Evolutionary conservation across 2,113 vertebrate species (phyloP).

Genomic region (Chaenocephalus aceratus): DNA sequence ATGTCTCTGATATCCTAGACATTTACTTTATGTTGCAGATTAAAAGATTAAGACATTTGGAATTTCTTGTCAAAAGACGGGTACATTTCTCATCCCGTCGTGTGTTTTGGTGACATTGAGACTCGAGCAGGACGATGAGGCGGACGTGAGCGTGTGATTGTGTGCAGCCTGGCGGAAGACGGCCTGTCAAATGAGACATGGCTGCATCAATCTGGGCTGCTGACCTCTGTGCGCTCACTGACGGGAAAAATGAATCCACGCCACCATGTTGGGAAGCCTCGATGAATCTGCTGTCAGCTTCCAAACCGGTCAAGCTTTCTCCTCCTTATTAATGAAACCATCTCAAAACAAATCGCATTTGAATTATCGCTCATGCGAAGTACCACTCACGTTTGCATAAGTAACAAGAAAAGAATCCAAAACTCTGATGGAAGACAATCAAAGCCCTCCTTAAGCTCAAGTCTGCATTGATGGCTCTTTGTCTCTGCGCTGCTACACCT

Average conservation of each 20-base stretch:
- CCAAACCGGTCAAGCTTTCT: slow-evolving; percentile 34
- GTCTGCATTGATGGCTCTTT: slow-evolving; percentile 65
- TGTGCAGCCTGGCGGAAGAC: slow-evolving; percentile 74
- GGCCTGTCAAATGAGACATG: slow-evolving; percentile 74
- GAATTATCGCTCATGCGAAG: slow-evolving; percentile 44
- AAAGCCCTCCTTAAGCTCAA: slow-evolving; percentile 47
- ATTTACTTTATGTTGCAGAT: slow-evolving; percentile 28
- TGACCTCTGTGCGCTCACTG: slow-evolving; percentile 50
- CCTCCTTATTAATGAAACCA: slow-evolving; percentile 31
- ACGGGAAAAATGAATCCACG: slow-evolving; percentile 55
- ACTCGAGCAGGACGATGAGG: slow-evolving; percentile 22
- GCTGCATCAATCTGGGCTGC: slow-evolving; percentile 72
- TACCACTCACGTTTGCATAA: slow-evolving; percentile 32
- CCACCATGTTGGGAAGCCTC: slow-evolving; percentile 12
- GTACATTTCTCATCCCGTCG: slow-evolving; percentile 14
- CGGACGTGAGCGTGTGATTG: slow-evolving; percentile 48
- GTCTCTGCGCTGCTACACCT: slow-evolving; percentile 54
- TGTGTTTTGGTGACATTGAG: slow-evolving; percentile 52
- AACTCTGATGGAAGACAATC: slow-evolving; percentile 51
- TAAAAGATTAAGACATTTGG: slow-evolving; percentile 43
- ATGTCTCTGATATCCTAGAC: neutral
- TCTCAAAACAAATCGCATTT: slow-evolving; percentile 30
- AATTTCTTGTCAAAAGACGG: slow-evolving; percentile 36
- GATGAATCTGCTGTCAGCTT: slow-evolving; percentile 50
- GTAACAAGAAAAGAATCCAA: slow-evolving; percentile 43